Base-by-base conservation (phyloP, 2,797 vertebrate species). In the Amniataba percoides region DNA sequence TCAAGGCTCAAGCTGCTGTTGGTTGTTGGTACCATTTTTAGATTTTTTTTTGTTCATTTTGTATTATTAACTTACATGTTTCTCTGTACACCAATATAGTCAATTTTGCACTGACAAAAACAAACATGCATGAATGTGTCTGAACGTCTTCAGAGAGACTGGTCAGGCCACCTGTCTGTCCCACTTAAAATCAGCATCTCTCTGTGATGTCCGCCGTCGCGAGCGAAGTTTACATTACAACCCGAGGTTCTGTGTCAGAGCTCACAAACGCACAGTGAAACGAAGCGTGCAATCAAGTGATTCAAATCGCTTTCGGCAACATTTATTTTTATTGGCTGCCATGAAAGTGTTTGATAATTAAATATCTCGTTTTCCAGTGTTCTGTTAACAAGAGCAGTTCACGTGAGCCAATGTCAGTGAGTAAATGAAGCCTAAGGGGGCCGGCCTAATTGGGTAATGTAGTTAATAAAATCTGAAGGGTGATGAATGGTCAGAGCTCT, bases 391-490 rank as follows among this genome's bases (percentile, higher is more conserved):
- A 82, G 86, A 89, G 81, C 81, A 43, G 85, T 86, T 93, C 91
- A 89, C 81, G 85, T 87, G 89, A 89, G 82, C 65, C 73, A 83
- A 78, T 90, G 81, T 89, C 63, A 48, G 89, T 77, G 90, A 92
- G 82, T 87, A 91, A 93, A 93, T 94, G 82, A 92, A 90, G 87
- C 84, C 88, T 87, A 69, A 68, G 87, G 88, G 81, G 84, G 80
- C 21, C 77, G 73, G 84, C 86, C 77, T 94, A 94, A 95, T 94
- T 93, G 90, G 87, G 88, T 93, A 89, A 93, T 92, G 93, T 89
- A 89, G 93, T 94, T 95, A 94, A 93, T 94, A 94, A 91, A 87
- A 88, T 92, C 89, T 94, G 91, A 94, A 92, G 92, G 86, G 86
- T 93, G 93, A 95, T 95, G 90, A 93, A 94, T 94, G 88, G 88